Evolutionary conservation across 2,888 invertebrate genomes (phyloP).

Genomic region (Ypsolopha scabrella): DNA sequence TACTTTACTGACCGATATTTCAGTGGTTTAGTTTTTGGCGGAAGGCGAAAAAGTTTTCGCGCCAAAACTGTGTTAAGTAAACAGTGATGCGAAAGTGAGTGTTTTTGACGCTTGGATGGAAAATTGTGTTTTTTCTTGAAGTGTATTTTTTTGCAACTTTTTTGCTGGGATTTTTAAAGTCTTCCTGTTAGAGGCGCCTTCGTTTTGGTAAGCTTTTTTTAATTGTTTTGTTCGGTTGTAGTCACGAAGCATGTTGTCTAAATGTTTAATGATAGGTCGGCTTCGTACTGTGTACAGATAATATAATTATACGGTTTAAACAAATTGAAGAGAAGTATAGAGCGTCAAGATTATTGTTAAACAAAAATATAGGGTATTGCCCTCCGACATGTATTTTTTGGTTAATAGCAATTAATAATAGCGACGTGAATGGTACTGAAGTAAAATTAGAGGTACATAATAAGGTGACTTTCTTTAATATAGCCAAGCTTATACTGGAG

Average conservation of each 20-base stretch:
- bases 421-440: too few relatives aligned
- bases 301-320: slow-evolving; percentile 2
- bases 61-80: background rate
- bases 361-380: too few relatives aligned
- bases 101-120: background rate
- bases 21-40: background rate
- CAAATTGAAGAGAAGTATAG: background rate
- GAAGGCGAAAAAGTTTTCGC: background rate
- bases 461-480: too few relatives aligned
- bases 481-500: too few relatives aligned
- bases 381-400: too few relatives aligned
- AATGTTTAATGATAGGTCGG: background rate
- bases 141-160: background rate
- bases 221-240: background rate
- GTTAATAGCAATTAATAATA: too few relatives aligned
- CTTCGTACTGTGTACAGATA: background rate
- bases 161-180: background rate
- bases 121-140: background rate
- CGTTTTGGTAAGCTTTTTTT: slow-evolving; percentile 2
- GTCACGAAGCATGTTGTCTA: background rate
- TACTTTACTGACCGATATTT: background rate
- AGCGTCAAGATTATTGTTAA: too few relatives aligned
- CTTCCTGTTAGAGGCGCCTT: background rate
- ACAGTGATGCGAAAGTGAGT: background rate
- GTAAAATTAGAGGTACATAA: too few relatives aligned